A percentile compares a stretch with the other conserved stretches of the same genome.
Conservation (phyloP, 2,888 invertebrate species). For the Lasioglossum oenotherae region DNA sequence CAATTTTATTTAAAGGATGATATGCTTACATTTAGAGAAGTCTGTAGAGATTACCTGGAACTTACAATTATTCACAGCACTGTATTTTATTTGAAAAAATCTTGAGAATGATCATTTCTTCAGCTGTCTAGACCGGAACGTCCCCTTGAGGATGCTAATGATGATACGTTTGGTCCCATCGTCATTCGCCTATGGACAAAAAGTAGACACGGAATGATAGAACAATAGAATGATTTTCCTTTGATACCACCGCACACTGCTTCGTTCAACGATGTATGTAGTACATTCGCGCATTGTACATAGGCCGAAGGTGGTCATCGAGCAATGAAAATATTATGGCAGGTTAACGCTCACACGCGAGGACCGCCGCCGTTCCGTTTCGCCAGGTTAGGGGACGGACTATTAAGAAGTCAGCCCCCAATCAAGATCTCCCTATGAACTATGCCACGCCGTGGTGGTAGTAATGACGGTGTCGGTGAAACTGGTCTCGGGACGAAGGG, state of each 20-base stretch:
- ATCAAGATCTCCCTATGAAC: slow-evolving; percentile 24
- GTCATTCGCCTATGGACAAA: neutral
- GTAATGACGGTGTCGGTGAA: slow-evolving; percentile 59
- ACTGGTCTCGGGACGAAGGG: slow-evolving; percentile 63
- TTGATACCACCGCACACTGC: neutral
- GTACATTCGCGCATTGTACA: neutral
- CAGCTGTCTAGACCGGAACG: no score
- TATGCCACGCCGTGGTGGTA: slow-evolving; percentile 14
- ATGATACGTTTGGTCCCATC: neutral
- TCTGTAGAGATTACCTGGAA: no score
- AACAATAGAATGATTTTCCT: neutral
- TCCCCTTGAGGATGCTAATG: no score
- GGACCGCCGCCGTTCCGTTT: slow-evolving; percentile 7
- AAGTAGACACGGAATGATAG: neutral
- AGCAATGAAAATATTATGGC: slow-evolving; percentile 71
- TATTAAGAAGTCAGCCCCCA: slow-evolving; percentile 61
- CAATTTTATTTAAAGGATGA: no score
- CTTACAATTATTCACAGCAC: no score
- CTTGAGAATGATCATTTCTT: no score
- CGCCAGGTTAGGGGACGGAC: slow-evolving; percentile 19
- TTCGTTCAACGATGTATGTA: neutral
- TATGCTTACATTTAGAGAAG: no score
- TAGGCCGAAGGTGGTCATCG: slow-evolving; percentile 35
- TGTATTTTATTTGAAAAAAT: no score
- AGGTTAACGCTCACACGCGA: slow-evolving; percentile 63